Evolutionary conservation across 2,113 vertebrate genomes (phyloP).

Genomic region (Pseudopipra pipra): DNA sequence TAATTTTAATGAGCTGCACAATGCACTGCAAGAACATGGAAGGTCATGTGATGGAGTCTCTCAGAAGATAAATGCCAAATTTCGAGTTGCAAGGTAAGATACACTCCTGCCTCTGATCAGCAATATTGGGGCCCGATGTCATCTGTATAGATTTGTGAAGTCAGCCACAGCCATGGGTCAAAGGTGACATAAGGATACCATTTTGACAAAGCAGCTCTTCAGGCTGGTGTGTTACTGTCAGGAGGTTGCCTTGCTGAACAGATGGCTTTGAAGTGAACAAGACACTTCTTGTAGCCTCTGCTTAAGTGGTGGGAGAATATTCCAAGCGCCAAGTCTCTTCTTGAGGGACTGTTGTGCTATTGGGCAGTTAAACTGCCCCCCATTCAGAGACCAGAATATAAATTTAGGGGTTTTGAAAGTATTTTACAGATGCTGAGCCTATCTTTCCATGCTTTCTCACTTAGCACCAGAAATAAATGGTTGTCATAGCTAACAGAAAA

Average conservation of each 20-base stretch:
- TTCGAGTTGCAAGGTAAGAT: not conserved
- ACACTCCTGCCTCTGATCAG: fast-evolving
- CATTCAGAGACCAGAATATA: not conserved
- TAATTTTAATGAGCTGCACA: not conserved
- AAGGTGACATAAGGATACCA: not conserved
- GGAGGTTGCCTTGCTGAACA: not conserved
- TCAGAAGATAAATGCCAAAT: not conserved
- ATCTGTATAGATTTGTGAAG: not conserved
- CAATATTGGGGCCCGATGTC: fast-evolving
- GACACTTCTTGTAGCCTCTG: not conserved
- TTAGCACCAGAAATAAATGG: not conserved
- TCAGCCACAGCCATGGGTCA: not conserved
- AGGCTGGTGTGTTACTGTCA: not conserved
- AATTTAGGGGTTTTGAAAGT: not conserved
- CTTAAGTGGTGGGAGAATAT: not conserved
- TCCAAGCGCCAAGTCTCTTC: not conserved
- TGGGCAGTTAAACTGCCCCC: not conserved
- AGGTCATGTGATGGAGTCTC: not conserved
- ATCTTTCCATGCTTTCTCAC: not conserved
- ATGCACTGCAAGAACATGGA: not conserved
- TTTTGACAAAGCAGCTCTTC: not conserved
- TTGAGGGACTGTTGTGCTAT: not conserved
- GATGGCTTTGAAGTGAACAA: not conserved
- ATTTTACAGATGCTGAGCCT: not conserved
- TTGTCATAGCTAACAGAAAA: not conserved